These are phyloP conservation scores for Thinocorus orbignyianus DNA, from an alignment of 2,113 vertebrate genomes.

Conservation along the genomic window DNA sequence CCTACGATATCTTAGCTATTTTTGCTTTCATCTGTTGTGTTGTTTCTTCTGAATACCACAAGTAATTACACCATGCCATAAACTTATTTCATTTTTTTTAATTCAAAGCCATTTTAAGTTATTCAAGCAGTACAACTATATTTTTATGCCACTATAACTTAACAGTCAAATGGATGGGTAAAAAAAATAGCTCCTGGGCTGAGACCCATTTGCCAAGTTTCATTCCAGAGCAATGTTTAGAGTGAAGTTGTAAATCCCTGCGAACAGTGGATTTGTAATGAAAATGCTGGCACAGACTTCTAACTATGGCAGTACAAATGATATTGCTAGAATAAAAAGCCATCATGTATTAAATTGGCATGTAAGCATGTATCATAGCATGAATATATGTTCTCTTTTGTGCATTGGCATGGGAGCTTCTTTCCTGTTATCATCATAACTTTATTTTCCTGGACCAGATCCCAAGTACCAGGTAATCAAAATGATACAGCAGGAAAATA, in stretches of 20 bases:
- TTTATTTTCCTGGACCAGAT: background rate
- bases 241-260: constrained; percentile 23
- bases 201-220: constrained; percentile 43
- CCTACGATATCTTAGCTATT: background rate
- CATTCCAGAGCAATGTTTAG: constrained; percentile 17
- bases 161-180: constrained; percentile 27
- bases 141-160: constrained; percentile 40
- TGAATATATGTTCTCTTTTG: background rate
- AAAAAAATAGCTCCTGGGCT: constrained; percentile 18
- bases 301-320: background rate
- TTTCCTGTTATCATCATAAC: background rate
- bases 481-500: background rate
- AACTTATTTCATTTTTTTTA: constrained; percentile 29
- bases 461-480: background rate
- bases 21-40: background rate
- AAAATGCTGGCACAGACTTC: constrained; percentile 26
- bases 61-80: background rate
- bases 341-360: background rate
- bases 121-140: constrained; percentile 6
- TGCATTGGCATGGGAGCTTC: background rate
- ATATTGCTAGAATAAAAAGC: constrained; percentile 25
- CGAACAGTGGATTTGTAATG: constrained; percentile 40
- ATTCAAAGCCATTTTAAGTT: constrained; percentile 19
- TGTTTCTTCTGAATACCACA: background rate
- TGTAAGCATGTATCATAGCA: background rate